phyloP scores from a whole-genome alignment of 2,888 invertebrate genomes.

The Polylopha cassiicola region DNA sequence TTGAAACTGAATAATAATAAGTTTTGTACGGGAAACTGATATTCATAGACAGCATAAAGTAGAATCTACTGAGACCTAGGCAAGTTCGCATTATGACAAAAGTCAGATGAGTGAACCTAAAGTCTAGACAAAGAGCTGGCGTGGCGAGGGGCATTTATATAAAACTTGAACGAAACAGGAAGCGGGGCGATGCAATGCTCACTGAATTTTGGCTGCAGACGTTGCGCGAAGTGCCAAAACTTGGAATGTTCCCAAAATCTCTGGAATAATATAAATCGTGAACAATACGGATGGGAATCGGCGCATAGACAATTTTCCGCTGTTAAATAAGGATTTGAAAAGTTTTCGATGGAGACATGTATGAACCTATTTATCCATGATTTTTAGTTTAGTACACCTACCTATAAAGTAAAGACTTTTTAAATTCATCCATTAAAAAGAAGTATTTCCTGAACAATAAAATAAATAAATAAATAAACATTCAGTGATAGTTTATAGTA shows the following conservation, averaged over 20 bases:
- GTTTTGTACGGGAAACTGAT: no score
- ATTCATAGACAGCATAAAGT: no score
- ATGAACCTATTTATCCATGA: no score
- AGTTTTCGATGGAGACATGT: not conserved
- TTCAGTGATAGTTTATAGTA: no score
- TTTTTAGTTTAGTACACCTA: no score
- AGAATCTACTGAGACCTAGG: no score
- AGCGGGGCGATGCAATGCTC: conserved; percentile 16
- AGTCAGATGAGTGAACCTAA: conserved; percentile 16
- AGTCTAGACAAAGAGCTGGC: conserved; percentile 27
- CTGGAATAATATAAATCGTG: conserved; percentile 17
- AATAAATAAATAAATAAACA: no score
- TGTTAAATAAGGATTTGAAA: not conserved
- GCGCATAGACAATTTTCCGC: not conserved
- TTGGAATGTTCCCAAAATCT: conserved; percentile 21
- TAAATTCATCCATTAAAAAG: conserved; percentile 8
- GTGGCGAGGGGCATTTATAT: conserved; percentile 26
- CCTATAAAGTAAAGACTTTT: no score
- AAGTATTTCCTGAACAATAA: no score
- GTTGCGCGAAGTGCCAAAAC: conserved; percentile 44
- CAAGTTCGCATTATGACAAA: conserved; percentile 11
- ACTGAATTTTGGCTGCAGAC: conserved; percentile 42
- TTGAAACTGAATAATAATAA: no score
- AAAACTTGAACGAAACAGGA: conserved; percentile 26
- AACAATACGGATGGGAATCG: conserved; percentile 14